A percentile compares a stretch with the other conserved stretches of the same genome.
These are phyloP conservation scores for Cantharis rustica DNA, from an alignment of 2,888 invertebrate species.

Conservation along the genomic window DNA sequence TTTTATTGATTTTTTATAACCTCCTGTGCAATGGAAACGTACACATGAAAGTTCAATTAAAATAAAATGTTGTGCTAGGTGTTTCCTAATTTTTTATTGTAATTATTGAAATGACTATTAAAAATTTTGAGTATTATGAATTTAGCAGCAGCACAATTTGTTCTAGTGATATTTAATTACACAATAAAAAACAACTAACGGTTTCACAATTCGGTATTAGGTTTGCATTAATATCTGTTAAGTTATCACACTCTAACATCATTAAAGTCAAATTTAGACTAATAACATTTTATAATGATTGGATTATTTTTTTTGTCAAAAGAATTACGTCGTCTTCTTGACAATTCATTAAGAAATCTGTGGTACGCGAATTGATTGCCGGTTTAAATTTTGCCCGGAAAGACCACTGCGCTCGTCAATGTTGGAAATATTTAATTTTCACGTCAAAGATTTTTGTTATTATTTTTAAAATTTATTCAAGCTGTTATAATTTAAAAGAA, in stretches of 20 bases:
- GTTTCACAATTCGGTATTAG: not conserved
- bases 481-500: conserved; percentile 17
- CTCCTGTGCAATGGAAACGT: not conserved
- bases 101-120: not conserved
- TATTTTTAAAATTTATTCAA: not conserved
- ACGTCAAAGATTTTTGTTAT: not conserved
- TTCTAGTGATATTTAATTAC: not conserved
- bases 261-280: conserved; percentile 3
- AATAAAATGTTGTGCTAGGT: not conserved
- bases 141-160: not conserved
- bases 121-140: not conserved
- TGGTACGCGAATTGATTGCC: not conserved
- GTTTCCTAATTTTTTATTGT: not conserved
- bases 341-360: not conserved
- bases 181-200: not conserved
- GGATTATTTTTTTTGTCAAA: not conserved
- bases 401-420: not conserved
- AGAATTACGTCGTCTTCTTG: not conserved
- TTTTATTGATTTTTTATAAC: not conserved
- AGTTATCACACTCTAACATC: conserved; percentile 4
- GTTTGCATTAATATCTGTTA: not conserved
- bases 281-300: not conserved
- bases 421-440: not conserved
- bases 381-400: not conserved
- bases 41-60: not conserved